Base-by-base conservation (phyloP, 2,888 invertebrate genomes). In the Tetranychus piercei region DNA sequence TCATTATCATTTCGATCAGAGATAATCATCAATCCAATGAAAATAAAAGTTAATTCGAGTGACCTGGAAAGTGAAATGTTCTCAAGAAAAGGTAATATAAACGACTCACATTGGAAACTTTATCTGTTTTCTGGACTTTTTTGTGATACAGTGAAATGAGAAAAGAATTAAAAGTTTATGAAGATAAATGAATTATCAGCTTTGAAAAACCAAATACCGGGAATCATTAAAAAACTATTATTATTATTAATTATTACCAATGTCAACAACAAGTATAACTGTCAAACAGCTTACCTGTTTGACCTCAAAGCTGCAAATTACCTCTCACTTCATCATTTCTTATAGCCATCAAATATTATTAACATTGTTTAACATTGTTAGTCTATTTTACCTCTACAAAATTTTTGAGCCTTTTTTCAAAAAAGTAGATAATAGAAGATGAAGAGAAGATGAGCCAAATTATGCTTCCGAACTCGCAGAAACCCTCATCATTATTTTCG, bases 181-280 rank as follows among this genome's bases (percentile, higher is more conserved):
- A 55, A 55, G 55, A 55, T 15, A 55, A 15, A 55, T 55, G 15
- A 55, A 55, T 55, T 55, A 55, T 15, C 55, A 55, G 55, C 15
- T 9, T 55, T 55, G 15, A 55, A 9, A 55, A 55, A 55, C 55
- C 55, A 55, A 55, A 55, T 55, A 55, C 55, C 55, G 2, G 8
- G 55, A 55, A 55, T 15, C 55, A 55, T 55, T 55, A 55, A 15
- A 55, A 55, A 15, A 55, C 15, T 15, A 55, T 55, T 55, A 55
- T 55, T 55, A 55, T 55, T 55, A 55, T 55, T 55, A 55, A 55
- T 55, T 55, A 55, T 55, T 55, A 55, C 55, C 55, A 55, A 55
- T 55, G 55, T 55, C 55, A 55, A 55, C 55, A 55, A 6, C 11
- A 55, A 15, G 11, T 55, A 15, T 15, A 55, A 55, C 55, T 55